A percentile compares a stretch with the other conserved stretches of the same genome.
phyloP scores from a whole-genome alignment of 1,140 invertebrate species.

The Thaumatotibia leucotreta region DNA sequence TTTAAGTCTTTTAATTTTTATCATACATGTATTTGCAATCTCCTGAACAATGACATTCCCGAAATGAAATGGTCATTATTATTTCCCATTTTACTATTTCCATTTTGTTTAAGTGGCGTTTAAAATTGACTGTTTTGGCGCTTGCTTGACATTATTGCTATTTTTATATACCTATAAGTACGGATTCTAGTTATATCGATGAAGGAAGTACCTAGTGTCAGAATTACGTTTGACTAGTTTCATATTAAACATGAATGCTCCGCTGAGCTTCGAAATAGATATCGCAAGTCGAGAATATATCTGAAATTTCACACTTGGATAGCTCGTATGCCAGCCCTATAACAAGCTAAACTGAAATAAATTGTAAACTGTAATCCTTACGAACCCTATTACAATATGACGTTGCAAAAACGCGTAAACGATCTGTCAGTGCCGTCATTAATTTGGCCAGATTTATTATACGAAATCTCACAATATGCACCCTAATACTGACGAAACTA shows the following conservation, averaged over 20 bases:
- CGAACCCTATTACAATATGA: constrained; percentile 57
- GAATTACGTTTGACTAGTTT: background rate
- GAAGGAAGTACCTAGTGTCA: background rate
- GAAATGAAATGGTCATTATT: background rate
- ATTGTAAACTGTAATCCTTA: constrained; percentile 34
- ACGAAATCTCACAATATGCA: constrained; percentile 54
- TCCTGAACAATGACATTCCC: background rate
- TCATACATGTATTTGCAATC: background rate
- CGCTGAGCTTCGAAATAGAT: background rate
- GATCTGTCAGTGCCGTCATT: constrained; percentile 65
- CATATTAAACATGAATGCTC: background rate
- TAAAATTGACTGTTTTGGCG: background rate
- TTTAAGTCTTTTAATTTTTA: background rate
- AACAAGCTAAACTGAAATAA: constrained; percentile 23
- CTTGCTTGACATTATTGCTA: too few species aligned
- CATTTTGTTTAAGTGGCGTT: background rate
- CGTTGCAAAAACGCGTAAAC: constrained; percentile 62
- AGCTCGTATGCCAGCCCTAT: background rate
- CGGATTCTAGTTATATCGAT: background rate
- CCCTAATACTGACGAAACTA: constrained; percentile 39
- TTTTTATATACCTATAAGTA: background rate
- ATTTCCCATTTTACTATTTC: background rate
- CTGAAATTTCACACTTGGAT: background rate
- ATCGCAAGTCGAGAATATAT: background rate
- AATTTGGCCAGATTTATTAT: constrained; percentile 70